Conservation (phyloP, 2,797 vertebrate genomes). For the Simalia tracyae region DNA sequence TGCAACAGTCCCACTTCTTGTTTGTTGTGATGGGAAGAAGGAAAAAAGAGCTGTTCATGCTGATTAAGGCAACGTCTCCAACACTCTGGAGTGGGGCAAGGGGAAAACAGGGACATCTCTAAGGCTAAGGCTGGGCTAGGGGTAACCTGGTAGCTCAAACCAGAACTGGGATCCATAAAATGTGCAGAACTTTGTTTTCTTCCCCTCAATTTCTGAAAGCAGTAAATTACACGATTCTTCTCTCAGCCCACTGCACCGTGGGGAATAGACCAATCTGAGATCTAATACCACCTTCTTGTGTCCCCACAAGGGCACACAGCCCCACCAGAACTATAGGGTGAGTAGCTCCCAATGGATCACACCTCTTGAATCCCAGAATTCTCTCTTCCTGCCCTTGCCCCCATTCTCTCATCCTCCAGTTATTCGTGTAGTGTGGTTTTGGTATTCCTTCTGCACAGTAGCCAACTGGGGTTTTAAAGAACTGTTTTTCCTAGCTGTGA, state of each 20-base stretch:
- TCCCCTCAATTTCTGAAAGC: neutral
- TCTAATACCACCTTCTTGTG: neutral
- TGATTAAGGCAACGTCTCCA: neutral
- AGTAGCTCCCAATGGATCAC: neutral
- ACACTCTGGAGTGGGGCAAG: neutral
- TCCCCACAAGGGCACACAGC: neutral
- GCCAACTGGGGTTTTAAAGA: neutral
- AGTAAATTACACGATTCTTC: neutral
- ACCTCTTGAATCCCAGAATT: neutral
- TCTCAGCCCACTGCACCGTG: neutral
- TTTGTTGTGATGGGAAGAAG: conserved; percentile 6
- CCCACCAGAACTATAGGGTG: neutral
- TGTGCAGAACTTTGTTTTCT: neutral
- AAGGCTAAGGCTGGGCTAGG: neutral
- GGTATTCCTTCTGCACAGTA: neutral
- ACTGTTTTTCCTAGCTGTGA: neutral
- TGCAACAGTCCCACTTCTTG: conserved; percentile 24
- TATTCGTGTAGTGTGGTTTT: neutral
- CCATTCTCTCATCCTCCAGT: neutral
- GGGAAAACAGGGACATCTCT: neutral
- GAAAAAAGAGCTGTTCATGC: neutral
- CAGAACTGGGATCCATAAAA: neutral
- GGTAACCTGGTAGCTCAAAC: neutral
- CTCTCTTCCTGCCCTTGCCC: neutral
- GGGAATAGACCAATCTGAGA: neutral